These are phyloP conservation scores for Peromyscus nudipes DNA, from an alignment of 2,797 vertebrate species.

Conservation along the genomic window DNA sequence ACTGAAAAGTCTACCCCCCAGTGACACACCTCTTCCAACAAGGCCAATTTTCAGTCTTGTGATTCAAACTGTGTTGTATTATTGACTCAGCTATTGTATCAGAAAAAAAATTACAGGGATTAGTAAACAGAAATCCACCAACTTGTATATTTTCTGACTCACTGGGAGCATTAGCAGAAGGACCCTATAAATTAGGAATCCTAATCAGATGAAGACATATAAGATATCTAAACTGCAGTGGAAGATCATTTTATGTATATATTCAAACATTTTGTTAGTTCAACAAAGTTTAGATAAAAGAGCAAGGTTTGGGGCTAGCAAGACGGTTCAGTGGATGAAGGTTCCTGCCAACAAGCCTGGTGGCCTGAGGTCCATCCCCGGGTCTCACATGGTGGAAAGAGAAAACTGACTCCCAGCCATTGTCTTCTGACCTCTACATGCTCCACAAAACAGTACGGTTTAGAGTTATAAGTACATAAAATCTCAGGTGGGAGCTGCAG, in stretches of 20 bases:
- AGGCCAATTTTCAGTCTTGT: no score
- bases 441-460: not conserved
- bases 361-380: not conserved
- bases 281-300: not conserved
- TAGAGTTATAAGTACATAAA: not conserved
- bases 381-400: not conserved
- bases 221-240: not conserved
- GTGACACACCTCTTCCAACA: not conserved
- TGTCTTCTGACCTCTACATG: not conserved
- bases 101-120: slow-evolving; percentile 9
- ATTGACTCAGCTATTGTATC: not conserved
- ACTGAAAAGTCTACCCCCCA: no score
- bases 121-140: not conserved
- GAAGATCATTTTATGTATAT: not conserved
- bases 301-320: not conserved
- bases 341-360: not conserved
- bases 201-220: not conserved
- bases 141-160: not conserved
- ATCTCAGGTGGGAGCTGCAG: not conserved
- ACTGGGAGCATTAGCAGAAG: not conserved
- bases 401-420: not conserved
- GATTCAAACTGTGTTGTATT: not conserved
- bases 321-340: not conserved
- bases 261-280: not conserved
- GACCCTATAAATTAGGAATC: not conserved